Base-by-base conservation (phyloP, 2,797 vertebrate species). In the Pseudotriccus pelzelni region DNA sequence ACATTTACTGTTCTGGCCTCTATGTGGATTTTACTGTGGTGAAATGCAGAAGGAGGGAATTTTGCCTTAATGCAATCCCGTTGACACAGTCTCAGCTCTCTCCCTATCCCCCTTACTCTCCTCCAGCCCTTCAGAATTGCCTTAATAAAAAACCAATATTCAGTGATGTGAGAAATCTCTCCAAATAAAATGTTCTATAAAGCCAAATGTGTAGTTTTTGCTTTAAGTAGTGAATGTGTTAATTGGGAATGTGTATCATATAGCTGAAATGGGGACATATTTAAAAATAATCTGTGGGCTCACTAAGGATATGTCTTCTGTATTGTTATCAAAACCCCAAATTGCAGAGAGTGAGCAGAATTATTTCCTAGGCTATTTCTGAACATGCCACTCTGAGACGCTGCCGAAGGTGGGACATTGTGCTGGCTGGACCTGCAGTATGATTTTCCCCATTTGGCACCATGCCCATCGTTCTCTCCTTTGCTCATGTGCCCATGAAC, bases 131-230 rank as follows among this genome's bases (percentile, higher is more conserved):
- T 88, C 63, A 24, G 94, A 96, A 93, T 18, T 95, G 96, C 96
- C 96, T 97, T 97, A 97, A 97, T 63, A 43, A 88, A 84, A 46
- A 97, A 92, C 69, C 55, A 90, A 79, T 91, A 89, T 63, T 84
- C 90, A 86, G 24, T 73, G 68, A 93, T 2, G 4, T 75, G 50
- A 67, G 28, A 84, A 49, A 14, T 76, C 14, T 93, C 93, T 97
- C 69, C 68, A 83, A 97, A 97, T 97, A 98, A 97, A 98, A 75
- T 72, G 49, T 95, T 96, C 91, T 89, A 39, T 84, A 24, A 94
- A 95, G 92, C 86, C 88, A 89, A 89, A 72, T 13, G 32, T 79
- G 69, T 69, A 59, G 30, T 66, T 75, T 50, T 93, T 95, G 32
- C 17, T 95, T 94, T 66, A 32, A 78, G 66, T n/a, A 47, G 49